phyloP scores from a whole-genome alignment of 2,113 vertebrate genomes.

The Prinia subflava region DNA sequence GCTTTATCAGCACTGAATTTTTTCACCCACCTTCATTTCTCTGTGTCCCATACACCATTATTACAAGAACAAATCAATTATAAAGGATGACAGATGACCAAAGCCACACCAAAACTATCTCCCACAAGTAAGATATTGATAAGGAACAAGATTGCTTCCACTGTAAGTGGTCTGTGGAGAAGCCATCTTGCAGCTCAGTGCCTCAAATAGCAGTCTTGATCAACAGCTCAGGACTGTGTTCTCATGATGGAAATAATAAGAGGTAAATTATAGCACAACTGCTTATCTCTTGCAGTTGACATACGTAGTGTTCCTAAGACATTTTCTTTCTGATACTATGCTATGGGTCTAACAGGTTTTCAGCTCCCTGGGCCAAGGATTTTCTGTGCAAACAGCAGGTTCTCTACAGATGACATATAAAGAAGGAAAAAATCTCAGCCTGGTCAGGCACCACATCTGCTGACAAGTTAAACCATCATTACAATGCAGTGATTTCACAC shows the following conservation, averaged over 20 bases:
- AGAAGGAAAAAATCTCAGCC: not conserved
- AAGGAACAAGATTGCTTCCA: not conserved
- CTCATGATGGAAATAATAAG: not conserved
- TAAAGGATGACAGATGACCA: slow-evolving; percentile 33
- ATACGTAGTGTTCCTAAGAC: not conserved
- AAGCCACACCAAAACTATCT: slow-evolving; percentile 1
- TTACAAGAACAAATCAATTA: slow-evolving; percentile 44
- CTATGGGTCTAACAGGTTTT: not conserved
- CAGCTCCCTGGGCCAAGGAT: not conserved
- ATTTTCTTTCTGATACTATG: not conserved
- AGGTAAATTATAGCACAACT: not conserved
- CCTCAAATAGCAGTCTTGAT: not conserved
- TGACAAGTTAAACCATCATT: not conserved
- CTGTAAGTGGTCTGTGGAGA: not conserved
- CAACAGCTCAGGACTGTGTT: not conserved
- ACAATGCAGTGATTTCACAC: not conserved
- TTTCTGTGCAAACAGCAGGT: not conserved
- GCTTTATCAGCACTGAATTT: not conserved
- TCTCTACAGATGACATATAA: not conserved
- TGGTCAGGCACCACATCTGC: not conserved
- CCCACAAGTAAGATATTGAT: not conserved
- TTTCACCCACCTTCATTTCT: not conserved
- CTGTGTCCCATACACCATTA: not conserved
- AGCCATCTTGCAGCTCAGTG: slow-evolving; percentile 26
- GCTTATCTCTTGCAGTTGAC: not conserved